Conservation (phyloP, 2,888 invertebrate species). For the Acleris laterana region DNA sequence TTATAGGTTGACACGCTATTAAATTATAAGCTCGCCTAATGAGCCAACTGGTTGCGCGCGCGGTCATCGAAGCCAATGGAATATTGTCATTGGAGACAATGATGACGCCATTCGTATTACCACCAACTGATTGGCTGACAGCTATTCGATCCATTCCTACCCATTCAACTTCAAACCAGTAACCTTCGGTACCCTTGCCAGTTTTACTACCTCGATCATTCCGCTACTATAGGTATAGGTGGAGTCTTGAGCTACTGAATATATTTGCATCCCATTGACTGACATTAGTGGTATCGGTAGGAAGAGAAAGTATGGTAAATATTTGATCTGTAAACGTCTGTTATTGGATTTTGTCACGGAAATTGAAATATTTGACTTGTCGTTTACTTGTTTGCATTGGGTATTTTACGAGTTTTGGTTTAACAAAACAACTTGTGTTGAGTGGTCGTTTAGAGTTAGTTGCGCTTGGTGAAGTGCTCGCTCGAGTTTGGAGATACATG, state of each 20-base stretch:
- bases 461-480: too few species aligned
- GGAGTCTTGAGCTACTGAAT: constrained; percentile 32
- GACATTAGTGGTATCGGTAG: constrained; percentile 38
- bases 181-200: constrained; percentile 23
- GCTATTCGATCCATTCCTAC: constrained; percentile 25
- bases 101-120: constrained; percentile 29
- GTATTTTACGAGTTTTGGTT: constrained; percentile 31
- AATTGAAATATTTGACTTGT: constrained; percentile 34
- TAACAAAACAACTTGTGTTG: constrained; percentile 26
- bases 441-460: too few species aligned
- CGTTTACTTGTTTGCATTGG: constrained; percentile 28
- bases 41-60: constrained; percentile 33
- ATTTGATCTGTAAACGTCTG: constrained; percentile 33
- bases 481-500: neutral
- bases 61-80: constrained; percentile 31
- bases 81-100: constrained; percentile 38
- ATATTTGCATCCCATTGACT: constrained; percentile 44
- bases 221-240: constrained; percentile 36
- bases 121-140: constrained; percentile 39
- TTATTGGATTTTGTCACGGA: constrained; percentile 37
- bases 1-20: constrained; percentile 38
- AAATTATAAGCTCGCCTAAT: constrained; percentile 40
- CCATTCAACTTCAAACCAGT: constrained; percentile 28
- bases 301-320: constrained; percentile 42
- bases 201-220: constrained; percentile 2